phyloP scores from a whole-genome alignment of 2,797 vertebrate species.

The Parauchenoglanis ngamensis region DNA sequence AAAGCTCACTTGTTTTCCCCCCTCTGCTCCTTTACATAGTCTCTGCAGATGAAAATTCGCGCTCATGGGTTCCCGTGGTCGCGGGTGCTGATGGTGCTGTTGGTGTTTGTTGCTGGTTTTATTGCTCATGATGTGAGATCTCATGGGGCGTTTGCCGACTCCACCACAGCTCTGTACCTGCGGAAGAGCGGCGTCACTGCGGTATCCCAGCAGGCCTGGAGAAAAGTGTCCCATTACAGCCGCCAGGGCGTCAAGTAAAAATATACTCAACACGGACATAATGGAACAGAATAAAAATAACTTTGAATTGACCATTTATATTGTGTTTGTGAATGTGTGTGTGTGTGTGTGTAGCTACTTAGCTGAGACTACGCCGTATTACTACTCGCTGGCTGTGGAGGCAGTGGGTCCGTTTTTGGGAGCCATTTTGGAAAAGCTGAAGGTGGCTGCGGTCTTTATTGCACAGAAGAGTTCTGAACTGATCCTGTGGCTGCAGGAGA shows the following conservation, averaged over 20 bases:
- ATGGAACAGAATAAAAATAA: background rate
- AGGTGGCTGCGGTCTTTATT: conserved; percentile 61
- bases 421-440: conserved; percentile 68
- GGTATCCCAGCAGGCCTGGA: conserved; percentile 79
- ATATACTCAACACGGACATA: background rate
- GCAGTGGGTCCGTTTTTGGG: conserved; percentile 75
- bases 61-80: conserved; percentile 82
- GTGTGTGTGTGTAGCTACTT: conserved; percentile 78
- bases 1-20: background rate
- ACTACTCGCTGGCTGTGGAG: conserved; percentile 72
- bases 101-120: conserved; percentile 79
- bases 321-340: background rate
- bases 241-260: conserved; percentile 81
- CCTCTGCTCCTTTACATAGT: conserved; percentile 61
- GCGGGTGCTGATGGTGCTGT: conserved; percentile 78
- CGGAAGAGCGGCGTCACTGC: conserved; percentile 77
- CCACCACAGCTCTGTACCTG: conserved; percentile 78
- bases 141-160: conserved; percentile 84
- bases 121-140: conserved; percentile 82
- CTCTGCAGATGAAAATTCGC: conserved; percentile 82
- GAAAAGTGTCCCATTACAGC: conserved; percentile 75
- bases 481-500: conserved; percentile 73
- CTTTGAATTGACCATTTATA: background rate
- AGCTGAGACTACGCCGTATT: conserved; percentile 76
- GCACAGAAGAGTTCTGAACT: conserved; percentile 70